Percentiles rank a stretch among this genome's conserved stretches.
phyloP scores from a whole-genome alignment of 92 coral and sea anemone species.

The Bergia puertoricense region DNA sequence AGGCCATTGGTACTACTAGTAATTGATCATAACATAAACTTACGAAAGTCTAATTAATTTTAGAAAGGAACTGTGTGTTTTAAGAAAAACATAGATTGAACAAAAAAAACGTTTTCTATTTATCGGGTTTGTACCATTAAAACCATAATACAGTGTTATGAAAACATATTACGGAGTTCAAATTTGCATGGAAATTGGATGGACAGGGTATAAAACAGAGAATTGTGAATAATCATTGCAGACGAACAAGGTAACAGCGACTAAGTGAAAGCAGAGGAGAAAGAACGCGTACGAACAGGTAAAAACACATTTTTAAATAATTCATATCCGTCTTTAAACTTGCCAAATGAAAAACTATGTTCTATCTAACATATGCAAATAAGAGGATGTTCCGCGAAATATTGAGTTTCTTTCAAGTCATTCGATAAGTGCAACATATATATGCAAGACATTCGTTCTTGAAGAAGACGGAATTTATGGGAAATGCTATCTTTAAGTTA shows the following conservation, averaged over 20 bases:
- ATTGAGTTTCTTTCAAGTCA: background rate
- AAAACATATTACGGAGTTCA: conserved; percentile 11
- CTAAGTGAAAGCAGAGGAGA: background rate
- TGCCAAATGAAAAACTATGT: background rate
- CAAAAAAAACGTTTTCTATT: conserved; percentile 10
- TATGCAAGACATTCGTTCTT: background rate
- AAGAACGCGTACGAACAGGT: background rate
- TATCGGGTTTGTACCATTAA: conserved; percentile 33
- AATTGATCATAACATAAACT: background rate
- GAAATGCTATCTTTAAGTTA: no score
- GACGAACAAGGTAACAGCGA: background rate
- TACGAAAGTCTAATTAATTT: conserved; percentile 33
- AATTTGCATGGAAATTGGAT: conserved; percentile 41
- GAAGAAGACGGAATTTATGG: background rate
- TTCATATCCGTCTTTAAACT: background rate
- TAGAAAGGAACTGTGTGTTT: conserved; percentile 21
- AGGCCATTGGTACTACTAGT: conserved; percentile 1
- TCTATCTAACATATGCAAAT: background rate
- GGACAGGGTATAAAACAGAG: conserved; percentile 6
- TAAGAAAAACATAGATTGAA: conserved; percentile 18
- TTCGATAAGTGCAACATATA: no score
- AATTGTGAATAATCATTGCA: background rate
- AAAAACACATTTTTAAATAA: background rate
- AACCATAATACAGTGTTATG: conserved; percentile 37
- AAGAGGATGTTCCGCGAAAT: background rate